Conservation (phyloP, 30 jellyfish, hydroid and myxozoan species). For the Aurelia coerulea region DNA sequence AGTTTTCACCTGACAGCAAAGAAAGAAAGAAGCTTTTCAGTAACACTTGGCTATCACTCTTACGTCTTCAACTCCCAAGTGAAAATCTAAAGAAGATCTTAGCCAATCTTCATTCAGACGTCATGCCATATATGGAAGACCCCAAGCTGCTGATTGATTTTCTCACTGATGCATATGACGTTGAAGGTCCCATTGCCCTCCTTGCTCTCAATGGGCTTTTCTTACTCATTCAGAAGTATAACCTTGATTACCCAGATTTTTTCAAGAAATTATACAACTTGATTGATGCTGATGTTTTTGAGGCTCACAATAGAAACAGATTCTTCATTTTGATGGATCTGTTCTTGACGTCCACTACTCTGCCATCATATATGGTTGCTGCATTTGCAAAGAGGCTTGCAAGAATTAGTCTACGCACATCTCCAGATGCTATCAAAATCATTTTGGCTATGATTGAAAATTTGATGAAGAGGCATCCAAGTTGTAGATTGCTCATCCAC, state of each 20-base stretch:
- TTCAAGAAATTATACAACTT: constrained; percentile 85
- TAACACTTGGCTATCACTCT: constrained; percentile 79
- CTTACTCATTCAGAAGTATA: constrained; percentile 72
- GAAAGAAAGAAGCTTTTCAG: constrained; percentile 39
- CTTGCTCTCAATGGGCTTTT: constrained; percentile 94
- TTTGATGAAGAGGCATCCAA: constrained; percentile 88
- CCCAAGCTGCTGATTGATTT: constrained; percentile 91
- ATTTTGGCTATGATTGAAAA: constrained; percentile 75
- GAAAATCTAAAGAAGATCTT: constrained; percentile 62
- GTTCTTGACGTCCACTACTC: constrained; percentile 89
- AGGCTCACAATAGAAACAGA: constrained; percentile 62
- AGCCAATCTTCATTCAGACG: constrained; percentile 75
- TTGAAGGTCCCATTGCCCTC: constrained; percentile 89
- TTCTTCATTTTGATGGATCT: constrained; percentile 81
- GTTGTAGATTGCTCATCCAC: constrained; percentile 83
- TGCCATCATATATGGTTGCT: constrained; percentile 96
- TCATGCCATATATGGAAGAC: constrained; percentile 83
- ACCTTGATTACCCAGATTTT: constrained; percentile 93
- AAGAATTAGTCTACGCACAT: constrained; percentile 71
- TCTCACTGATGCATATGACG: constrained; percentile 87
- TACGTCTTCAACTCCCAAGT: constrained; percentile 56
- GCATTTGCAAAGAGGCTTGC: constrained; percentile 90
- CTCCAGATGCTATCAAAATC: constrained; percentile 75
- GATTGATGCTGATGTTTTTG: constrained; percentile 58
- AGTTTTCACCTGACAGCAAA: constrained; percentile 26